Evolutionary conservation across 2,113 vertebrate species (phyloP), one percentile per base, ranked within the genome.

Genomic region (Actenoides hombroni): DNA sequence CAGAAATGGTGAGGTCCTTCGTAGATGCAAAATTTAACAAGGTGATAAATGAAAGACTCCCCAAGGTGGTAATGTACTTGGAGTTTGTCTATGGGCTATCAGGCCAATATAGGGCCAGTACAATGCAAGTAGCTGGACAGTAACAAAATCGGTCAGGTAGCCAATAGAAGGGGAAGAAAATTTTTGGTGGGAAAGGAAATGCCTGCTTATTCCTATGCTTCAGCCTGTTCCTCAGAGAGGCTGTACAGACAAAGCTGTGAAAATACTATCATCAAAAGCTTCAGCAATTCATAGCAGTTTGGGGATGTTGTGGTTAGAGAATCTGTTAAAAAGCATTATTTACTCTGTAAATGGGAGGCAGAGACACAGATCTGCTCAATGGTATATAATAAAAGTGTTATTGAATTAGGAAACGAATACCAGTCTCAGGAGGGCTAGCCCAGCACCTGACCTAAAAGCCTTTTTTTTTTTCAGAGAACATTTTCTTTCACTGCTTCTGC

Each of bases 11-110:
- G 29, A 65, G 19, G 40, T 39, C 59, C 40, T 40, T 29, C 23
- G 40, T 44, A 67, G 56, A 18, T 53, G 20, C 19, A 80, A 79
- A 31, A 80, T 86, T 29, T 33, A 76, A 59, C 16, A 78, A 60
- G 46, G 46, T 46, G 19, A 46, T 46, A 46, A 19, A 46, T 10
- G 46, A 20, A 20, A 46, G 46, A 46, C 5, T 54, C 4, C 21
- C 6, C 4, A 13, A 17, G 40, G 5, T 33, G 40, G 8, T 16
- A 57, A 75, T 0, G 0, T 49, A 12, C n/a, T 68, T 54, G 63
- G 57, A 68, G 3, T 37, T 53, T 78, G 25, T 51, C 35, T 65
- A 3, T 15, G 25, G 9, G 16, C 25, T 74, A 74, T 12, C 14
- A 51, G 57, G 9, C 12, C 16, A 39, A 35, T 42, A 33, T 11